A percentile compares a stretch with the other conserved stretches of the same genome.
Conservation (phyloP, 2,113 vertebrate genomes). For the Rhea pennata region DNA sequence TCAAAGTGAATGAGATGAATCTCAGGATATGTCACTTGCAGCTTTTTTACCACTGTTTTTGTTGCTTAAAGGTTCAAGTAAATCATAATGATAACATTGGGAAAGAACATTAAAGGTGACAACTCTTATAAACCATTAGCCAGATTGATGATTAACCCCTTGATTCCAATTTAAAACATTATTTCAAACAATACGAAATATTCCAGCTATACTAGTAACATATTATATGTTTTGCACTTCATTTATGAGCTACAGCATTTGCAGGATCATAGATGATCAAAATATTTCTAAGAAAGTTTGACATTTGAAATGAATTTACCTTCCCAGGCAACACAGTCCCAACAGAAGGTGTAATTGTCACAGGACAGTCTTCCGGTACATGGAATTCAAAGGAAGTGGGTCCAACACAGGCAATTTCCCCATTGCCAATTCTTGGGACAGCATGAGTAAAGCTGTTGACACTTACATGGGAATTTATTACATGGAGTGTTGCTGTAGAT, state of each 20-base stretch:
- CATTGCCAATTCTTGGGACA: conserved; percentile 49
- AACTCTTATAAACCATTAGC: not conserved
- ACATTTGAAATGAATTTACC: conserved; percentile 55
- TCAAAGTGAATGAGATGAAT: not conserved
- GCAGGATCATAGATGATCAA: not conserved
- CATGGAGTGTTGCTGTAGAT: conserved; percentile 78
- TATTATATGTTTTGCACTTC: not conserved
- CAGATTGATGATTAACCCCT: not conserved
- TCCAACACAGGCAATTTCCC: conserved; percentile 54
- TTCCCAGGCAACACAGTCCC: conserved; percentile 82
- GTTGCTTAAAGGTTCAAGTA: not conserved
- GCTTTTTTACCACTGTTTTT: not conserved
- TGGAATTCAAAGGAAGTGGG: conserved; percentile 85
- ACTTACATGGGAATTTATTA: conserved; percentile 75
- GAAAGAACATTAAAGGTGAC: not conserved
- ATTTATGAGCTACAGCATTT: not conserved
- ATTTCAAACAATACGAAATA: not conserved
- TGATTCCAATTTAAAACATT: not conserved
- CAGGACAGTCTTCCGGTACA: conserved; percentile 73
- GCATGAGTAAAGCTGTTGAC: conserved; percentile 54
- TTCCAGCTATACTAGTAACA: not conserved
- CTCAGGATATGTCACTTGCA: not conserved
- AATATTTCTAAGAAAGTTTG: not conserved
- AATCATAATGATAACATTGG: not conserved
- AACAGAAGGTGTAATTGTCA: conserved; percentile 82